These are phyloP conservation scores for Orthonyx spaldingii DNA, from an alignment of 2,113 vertebrate species.

Conservation along the genomic window DNA sequence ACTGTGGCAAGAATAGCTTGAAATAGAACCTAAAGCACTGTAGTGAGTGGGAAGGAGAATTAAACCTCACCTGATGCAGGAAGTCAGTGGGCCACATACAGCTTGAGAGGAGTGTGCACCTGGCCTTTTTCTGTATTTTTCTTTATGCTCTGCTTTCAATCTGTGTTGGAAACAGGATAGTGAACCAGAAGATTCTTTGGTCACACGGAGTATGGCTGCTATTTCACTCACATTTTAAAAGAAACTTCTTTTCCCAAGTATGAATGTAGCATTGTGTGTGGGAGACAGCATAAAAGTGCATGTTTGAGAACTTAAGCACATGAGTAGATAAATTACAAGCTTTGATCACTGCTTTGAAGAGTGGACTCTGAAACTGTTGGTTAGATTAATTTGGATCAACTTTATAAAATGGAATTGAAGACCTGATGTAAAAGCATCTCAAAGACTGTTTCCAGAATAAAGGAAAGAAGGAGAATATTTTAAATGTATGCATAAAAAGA, in stretches of 20 bases:
- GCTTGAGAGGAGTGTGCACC: background rate
- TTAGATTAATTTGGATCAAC: background rate
- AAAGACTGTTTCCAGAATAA: background rate
- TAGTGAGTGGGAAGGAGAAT: background rate
- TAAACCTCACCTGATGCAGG: background rate
- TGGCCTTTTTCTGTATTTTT: background rate
- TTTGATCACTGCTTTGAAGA: background rate
- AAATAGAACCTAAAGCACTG: background rate
- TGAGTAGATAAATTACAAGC: background rate
- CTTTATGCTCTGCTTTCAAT: background rate
- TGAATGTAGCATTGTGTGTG: background rate
- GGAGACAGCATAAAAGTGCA: background rate
- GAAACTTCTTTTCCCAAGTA: background rate
- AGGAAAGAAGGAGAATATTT: background rate
- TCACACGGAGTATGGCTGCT: background rate
- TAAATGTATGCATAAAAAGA: background rate
- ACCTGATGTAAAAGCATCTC: background rate
- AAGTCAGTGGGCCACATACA: background rate
- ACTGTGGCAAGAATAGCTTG: background rate
- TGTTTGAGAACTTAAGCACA: background rate
- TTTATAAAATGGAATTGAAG: background rate
- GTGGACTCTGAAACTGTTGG: background rate
- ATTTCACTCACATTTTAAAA: background rate
- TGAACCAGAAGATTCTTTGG: background rate
- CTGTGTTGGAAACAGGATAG: background rate